These are phyloP conservation scores for Monopterus albus DNA, from an alignment of 2,113 vertebrate genomes.

Conservation along the genomic window DNA sequence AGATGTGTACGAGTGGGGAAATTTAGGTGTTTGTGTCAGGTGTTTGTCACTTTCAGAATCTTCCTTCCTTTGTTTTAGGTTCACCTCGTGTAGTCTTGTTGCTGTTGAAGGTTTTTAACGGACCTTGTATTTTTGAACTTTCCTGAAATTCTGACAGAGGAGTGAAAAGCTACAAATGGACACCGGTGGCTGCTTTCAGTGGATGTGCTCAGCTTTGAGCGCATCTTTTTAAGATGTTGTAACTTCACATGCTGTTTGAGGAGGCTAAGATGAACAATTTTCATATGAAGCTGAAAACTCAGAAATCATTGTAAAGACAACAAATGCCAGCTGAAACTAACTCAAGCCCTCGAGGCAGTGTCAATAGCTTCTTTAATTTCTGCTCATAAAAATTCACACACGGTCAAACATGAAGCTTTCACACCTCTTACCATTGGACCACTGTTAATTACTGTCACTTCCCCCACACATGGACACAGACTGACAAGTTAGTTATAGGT, in stretches of 20 bases:
- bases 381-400: constrained; percentile 1
- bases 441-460: constrained; percentile 2
- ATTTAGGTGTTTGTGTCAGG: no score
- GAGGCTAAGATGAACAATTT: constrained; percentile 21
- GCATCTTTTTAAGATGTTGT: neutral
- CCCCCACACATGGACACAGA: constrained; percentile 5
- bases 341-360: constrained; percentile 19
- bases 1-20: neutral
- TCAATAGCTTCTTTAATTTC: neutral
- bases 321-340: neutral
- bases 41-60: neutral
- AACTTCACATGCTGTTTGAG: neutral
- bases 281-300: constrained; percentile 15
- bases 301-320: neutral
- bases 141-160: constrained; percentile 15
- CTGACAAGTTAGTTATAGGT: constrained; percentile 7
- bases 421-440: neutral
- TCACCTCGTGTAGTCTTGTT: neutral
- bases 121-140: neutral
- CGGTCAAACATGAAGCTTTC: constrained; percentile 20
- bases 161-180: neutral
- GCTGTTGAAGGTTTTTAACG: neutral
- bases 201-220: neutral
- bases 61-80: constrained; percentile 6
- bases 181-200: neutral